Evolutionary conservation across 2,888 invertebrate genomes (phyloP), one percentile per base, ranked within the genome.

Genomic region (Loripinus fragilis): DNA sequence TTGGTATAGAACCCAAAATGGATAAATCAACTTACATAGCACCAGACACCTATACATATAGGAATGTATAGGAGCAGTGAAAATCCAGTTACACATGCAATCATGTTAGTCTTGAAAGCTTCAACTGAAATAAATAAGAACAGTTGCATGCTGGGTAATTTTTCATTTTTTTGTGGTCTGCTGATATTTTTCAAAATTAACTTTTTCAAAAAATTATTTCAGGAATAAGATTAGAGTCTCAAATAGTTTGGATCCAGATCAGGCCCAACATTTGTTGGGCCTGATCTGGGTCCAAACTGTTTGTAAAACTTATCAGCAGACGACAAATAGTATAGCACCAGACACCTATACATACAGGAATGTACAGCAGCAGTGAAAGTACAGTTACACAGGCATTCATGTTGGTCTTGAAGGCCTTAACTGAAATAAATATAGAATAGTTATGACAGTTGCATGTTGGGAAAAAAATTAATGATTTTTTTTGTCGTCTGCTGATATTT

Each of bases 41-140:
- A 98, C 75, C 93, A 94, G 74, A 95, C 93, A 17, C 97, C 95
- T 91, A 97, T 97, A 92, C 97, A 97, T 2, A 97, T 96, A 1
- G 98, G 98, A 88, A 98, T 96, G 98, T 98, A 99, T 72, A 98
- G 95, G 71, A 98, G 94, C 17, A 98, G 96, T 25, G 98, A 97
- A 84, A 97, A 95, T 52, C 98, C 95, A 70, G 98, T 97, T 30
- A 98, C 97, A 5, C 98, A 97, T 76, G 98, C 98, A 42, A 99
- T 98, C 71, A 93, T 88, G 78, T 93, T 93, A 25, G 91, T 89
- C 30, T 89, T 87, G 88, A 93, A 91, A 38, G 91, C 90, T 77
- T 88, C 88, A 41, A 90, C 92, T 93, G 90, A 60, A 90, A 90
- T 65, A 74, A 71, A 78, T 64, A 76, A 69, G n/a, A n/a, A n/a